These are phyloP conservation scores for Gymnothorax reevesii DNA, from an alignment of 2,797 vertebrate species.

Conservation along the genomic window DNA sequence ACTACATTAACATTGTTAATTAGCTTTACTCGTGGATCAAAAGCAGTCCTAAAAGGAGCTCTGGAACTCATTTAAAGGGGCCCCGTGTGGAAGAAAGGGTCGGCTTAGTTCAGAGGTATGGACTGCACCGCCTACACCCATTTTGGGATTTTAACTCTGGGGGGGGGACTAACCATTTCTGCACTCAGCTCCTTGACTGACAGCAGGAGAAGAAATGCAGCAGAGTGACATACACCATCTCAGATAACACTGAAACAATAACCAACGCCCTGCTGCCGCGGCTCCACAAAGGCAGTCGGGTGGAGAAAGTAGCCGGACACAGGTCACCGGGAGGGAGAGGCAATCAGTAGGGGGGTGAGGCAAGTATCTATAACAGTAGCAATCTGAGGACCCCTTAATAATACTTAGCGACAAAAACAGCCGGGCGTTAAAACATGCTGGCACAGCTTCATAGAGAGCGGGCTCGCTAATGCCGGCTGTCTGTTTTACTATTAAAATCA, in stretches of 20 bases:
- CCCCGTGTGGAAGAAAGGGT: background rate
- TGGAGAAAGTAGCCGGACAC: constrained; percentile 20
- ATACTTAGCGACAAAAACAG: constrained; percentile 39
- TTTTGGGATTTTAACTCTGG: background rate
- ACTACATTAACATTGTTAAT: constrained; percentile 8
- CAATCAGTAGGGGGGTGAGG: background rate
- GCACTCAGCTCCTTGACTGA: constrained; percentile 61
- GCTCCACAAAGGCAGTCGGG: constrained; percentile 33
- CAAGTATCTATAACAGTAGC: constrained; percentile 26
- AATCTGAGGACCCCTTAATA: constrained; percentile 33
- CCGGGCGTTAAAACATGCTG: constrained; percentile 35
- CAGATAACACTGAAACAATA: constrained; percentile 54
- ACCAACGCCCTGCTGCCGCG: constrained; percentile 8
- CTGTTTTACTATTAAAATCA: constrained; percentile 50
- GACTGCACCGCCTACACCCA: background rate
- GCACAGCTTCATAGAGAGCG: constrained; percentile 38
- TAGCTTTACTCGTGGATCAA: background rate
- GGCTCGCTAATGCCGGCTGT: constrained; percentile 34
- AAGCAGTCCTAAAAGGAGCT: background rate
- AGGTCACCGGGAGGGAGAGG: background rate
- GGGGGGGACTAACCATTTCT: constrained; percentile 47
- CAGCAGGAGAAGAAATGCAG: constrained; percentile 53
- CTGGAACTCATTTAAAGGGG: constrained; percentile 1
- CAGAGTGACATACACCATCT: constrained; percentile 51
- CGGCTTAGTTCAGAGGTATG: background rate